Base-by-base conservation (phyloP, 2,113 vertebrate species). In the Menura novaehollandiae region DNA sequence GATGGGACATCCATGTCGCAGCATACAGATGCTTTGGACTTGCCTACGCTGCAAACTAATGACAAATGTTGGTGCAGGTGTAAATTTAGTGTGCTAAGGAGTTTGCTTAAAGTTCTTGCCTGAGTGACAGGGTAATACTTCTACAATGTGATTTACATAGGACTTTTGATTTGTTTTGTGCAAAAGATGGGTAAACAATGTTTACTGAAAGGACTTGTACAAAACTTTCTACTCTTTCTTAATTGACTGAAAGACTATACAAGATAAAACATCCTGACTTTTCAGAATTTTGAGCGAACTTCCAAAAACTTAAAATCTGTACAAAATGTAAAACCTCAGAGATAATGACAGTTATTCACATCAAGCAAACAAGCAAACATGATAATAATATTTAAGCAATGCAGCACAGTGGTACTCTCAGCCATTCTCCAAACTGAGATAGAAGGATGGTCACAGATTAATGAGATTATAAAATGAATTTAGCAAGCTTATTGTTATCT, bases 381-480 rank as follows among this genome's bases (percentile, higher is more conserved):
- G 46, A 74, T 53, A 76, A 49, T 53, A 84, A 67, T 51, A 84
- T 46, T 90, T 47, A 87, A 84, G 85, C 32, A 86, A 41, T 52
- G 24, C 52, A 49, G 47, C 41, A 53, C 0, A 4, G 41, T 74
- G 9, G 37, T 41, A 84, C 19, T 32, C 39, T 77, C n/a, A 81
- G 43, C 15, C 44, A 62, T 81, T 88, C 72, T 93, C 72, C 72
- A 86, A 72, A 71, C 26, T 33, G 66, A 93, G 92, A 88, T 41
- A 32, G 68, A 86, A 86, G 92, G 60, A 93, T 64, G n/a, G 83
- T 81, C 66, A 93, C 66, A 75, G 96, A 97, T 91, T 86, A 96
- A 92, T 89, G 56, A 96, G 96, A 94, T 95, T 91, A 88, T 84
- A 66, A 96, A 92, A 95, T 75, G 18, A 81, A 94, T 95, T 93